Base-by-base conservation (phyloP, 2,797 vertebrate species). In the Chiroxiphia lanceolata region DNA sequence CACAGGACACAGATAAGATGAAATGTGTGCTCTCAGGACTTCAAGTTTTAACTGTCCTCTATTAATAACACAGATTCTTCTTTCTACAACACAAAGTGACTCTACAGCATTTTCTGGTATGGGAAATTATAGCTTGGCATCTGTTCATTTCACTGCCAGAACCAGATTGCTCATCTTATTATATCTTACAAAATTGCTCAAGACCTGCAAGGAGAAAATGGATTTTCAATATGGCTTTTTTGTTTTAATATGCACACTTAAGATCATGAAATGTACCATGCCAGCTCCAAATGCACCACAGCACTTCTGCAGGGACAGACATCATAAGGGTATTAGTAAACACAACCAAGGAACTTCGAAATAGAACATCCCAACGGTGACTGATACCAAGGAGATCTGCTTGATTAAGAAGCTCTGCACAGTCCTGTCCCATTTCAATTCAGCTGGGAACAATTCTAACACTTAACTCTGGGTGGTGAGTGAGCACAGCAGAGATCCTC, bases 101-200 rank as follows among this genome's bases (percentile, higher is more conserved):
- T 95, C 94, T 10, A 26, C 93, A 96, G 89, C 57, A 89, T 90
- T 95, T 96, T 96, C 94, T 96, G 74, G 79, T 93, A 95, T 91
- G 63, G 51, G 77, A 96, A 97, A 96, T 96, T 95, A 97, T 88
- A 97, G 94, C 91, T 92, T 91, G 86, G 83, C 95, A 95, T 97
- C 95, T 97, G 92, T 96, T 96, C 93, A 95, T 96, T 96, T 94
- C 95, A 93, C 95, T 95, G 96, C 94, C 94, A 96, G 94, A 97
- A 97, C 91, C 95, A 96, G 95, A 96, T 95, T 97, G 97, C 95
- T 96, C 91, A 96, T 97, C 96, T 96, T 97, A 95, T 96, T 97
- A 96, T 94, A 96, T 75, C 92, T 95, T 95, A 95, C 68, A 96
- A 96, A 97, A 97, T 92, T 96, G 93, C 64, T 94, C 77, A 78